Conservation (phyloP, 1,140 invertebrate genomes). For the Bombyx mandarina region DNA sequence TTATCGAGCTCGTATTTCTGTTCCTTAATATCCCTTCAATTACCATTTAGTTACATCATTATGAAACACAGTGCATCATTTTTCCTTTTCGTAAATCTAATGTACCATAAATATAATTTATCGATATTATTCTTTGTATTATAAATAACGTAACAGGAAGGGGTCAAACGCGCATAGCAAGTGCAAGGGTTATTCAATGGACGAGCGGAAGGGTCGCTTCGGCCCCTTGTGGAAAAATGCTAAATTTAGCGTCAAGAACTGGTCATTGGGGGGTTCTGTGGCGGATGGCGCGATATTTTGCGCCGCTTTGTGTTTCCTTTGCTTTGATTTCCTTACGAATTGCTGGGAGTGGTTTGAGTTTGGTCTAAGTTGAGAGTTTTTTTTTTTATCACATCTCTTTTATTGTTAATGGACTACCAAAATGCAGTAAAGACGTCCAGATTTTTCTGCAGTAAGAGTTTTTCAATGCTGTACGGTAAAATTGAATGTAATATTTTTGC, state of each 20-base stretch:
- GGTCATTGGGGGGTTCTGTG: constrained; percentile 41
- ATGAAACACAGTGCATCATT: no score
- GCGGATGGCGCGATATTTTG: constrained; percentile 49
- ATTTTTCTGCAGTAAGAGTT: no score
- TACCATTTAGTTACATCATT: no score
- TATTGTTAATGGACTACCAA: no score
- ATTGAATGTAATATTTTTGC: no score
- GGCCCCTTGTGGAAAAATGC: constrained; percentile 44
- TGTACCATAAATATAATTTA: constrained; percentile 47
- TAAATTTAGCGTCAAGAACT: constrained; percentile 46
- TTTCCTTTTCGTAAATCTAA: constrained; percentile 21
- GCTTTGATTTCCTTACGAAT: constrained; percentile 48
- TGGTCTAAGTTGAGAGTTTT: neutral
- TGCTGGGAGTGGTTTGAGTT: constrained; percentile 7
- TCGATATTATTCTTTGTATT: constrained; percentile 40
- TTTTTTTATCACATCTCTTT: no score
- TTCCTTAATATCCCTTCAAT: no score
- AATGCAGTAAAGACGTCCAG: no score
- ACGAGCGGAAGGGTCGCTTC: constrained; percentile 36
- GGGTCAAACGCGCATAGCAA: constrained; percentile 41
- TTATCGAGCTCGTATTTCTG: no score
- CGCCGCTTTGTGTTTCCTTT: constrained; percentile 46
- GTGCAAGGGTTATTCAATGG: constrained; percentile 33
- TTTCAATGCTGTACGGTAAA: no score
- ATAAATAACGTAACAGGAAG: constrained; percentile 50